phyloP scores from a whole-genome alignment of 1,140 invertebrate genomes.

The Micrasema minimum region DNA sequence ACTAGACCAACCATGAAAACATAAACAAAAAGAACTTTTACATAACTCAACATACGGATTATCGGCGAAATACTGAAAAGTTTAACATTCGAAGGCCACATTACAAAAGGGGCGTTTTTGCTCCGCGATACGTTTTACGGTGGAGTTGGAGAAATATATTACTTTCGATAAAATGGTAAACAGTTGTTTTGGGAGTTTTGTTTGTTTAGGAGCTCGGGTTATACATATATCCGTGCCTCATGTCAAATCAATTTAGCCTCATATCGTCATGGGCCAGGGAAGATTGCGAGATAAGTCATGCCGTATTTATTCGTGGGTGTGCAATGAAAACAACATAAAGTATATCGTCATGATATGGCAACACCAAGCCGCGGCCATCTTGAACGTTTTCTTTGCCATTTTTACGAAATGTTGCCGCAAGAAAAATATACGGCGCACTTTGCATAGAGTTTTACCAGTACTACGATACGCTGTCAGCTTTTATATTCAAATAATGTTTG shows the following conservation, averaged over 20 bases:
- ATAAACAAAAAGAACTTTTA: too few relatives aligned
- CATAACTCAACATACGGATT: too few relatives aligned
- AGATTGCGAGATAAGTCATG: slow-evolving; percentile 20
- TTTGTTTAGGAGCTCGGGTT: slow-evolving; percentile 23
- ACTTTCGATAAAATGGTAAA: too few relatives aligned
- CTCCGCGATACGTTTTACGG: background rate
- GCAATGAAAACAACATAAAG: slow-evolving; percentile 29
- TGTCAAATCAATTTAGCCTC: slow-evolving; percentile 36
- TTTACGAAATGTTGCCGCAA: slow-evolving; percentile 12
- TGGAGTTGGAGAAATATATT: too few relatives aligned
- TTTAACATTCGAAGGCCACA: background rate
- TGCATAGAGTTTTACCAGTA: background rate
- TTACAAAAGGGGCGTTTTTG: too few relatives aligned
- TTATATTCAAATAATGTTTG: slow-evolving; percentile 27
- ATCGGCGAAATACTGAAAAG: background rate
- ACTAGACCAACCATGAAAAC: too few relatives aligned
- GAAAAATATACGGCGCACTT: slow-evolving; percentile 4
- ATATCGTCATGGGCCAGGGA: slow-evolving; percentile 14
- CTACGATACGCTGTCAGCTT: slow-evolving; percentile 10
- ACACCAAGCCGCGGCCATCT: slow-evolving; percentile 21
- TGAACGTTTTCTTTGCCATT: slow-evolving; percentile 27
- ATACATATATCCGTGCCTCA: background rate
- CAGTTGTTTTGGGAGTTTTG: background rate
- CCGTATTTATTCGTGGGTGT: slow-evolving; percentile 12
- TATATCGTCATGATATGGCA: slow-evolving; percentile 19